Conservation (phyloP, 2,888 invertebrate species). For the Drosophila pegasa region DNA sequence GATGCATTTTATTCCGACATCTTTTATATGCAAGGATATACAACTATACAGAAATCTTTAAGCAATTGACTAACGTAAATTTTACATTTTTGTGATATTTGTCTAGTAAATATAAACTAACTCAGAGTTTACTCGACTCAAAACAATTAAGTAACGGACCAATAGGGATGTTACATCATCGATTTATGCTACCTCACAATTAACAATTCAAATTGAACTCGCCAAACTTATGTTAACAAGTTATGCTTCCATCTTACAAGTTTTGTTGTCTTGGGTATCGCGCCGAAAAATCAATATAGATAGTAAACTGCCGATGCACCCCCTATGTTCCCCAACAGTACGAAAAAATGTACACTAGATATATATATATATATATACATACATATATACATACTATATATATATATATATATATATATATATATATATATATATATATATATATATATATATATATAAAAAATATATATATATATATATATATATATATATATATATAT, state of each 20-base stretch:
- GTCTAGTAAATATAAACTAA: too few relatives aligned
- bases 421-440: slow-evolving; percentile 12
- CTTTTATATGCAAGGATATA: neutral
- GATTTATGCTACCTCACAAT: too few relatives aligned
- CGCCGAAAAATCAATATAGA: slow-evolving; percentile 68
- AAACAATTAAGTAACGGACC: neutral
- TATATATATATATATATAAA: neutral
- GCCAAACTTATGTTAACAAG: neutral
- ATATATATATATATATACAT: neutral
- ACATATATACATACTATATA: neutral
- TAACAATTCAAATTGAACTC: neutral
- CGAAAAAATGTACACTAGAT: neutral
- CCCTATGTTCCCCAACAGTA: slow-evolving; percentile 9
- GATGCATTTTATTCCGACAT: neutral
- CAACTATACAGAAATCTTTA: neutral
- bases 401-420: neutral
- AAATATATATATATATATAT: neutral
- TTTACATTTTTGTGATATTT: too few relatives aligned
- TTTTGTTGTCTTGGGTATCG: slow-evolving; percentile 12
- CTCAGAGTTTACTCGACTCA: neutral
- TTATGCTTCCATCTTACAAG: neutral
- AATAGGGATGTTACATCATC: neutral
- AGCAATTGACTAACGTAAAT: too few relatives aligned
- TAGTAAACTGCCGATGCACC: slow-evolving; percentile 49
- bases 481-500: slow-evolving; percentile 13